Conservation (phyloP, 2,888 invertebrate genomes). For the Stenchaetothrips biformis region DNA sequence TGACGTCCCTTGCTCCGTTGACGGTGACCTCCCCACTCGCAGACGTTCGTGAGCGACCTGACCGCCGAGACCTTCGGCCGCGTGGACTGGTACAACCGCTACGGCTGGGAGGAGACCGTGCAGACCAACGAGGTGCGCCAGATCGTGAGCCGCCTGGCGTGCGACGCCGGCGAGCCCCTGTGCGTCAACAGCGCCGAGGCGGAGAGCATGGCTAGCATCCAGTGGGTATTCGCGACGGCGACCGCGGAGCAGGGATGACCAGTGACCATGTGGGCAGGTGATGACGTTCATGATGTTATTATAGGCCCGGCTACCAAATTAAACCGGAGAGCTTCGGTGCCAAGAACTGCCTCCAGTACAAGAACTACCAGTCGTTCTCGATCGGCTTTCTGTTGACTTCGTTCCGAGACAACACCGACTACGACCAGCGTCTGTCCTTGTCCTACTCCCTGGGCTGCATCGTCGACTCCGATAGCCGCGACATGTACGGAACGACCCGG, state of each 20-base stretch:
- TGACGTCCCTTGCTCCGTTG: neutral
- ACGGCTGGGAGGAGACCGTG: constrained; percentile 6
- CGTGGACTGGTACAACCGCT: constrained; percentile 12
- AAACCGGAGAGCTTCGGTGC: neutral
- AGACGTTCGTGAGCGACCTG: neutral
- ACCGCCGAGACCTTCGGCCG: neutral
- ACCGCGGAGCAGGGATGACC: no score
- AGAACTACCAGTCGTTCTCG: neutral
- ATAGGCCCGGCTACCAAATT: neutral
- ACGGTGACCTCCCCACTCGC: neutral
- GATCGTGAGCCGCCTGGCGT: constrained; percentile 8
- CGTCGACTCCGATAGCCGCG: neutral
- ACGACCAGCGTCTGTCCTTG: constrained; percentile 11
- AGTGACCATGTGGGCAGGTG: no score
- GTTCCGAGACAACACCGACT: neutral
- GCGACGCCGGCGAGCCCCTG: neutral
- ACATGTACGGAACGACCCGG: no score
- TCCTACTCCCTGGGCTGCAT: neutral
- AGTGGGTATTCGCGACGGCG: no score
- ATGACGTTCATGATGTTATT: no score
- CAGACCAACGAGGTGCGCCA: constrained; percentile 4
- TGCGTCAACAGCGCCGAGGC: neutral
- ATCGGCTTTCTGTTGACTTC: neutral
- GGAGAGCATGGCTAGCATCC: neutral
- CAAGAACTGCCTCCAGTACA: neutral